Percentiles rank a stretch among this genome's conserved stretches.
Conservation (phyloP, 2,113 vertebrate species). For the Poicephalus meyeri region DNA sequence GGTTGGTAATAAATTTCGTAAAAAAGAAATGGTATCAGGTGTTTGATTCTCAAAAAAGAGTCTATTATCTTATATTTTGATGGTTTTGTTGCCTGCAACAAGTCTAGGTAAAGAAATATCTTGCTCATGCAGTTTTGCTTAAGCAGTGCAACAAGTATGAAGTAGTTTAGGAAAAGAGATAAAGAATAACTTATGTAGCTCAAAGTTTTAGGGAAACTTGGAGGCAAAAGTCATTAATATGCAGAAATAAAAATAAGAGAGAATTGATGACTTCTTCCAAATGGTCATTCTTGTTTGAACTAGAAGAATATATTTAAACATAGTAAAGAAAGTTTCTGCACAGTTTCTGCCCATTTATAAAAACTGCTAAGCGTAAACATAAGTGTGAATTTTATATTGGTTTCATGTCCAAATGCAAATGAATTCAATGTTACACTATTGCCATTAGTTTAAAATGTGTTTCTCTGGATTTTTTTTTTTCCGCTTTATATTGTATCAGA, state of each 20-base stretch:
- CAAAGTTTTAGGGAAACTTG: neutral
- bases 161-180: neutral
- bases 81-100: neutral
- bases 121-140: neutral
- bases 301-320: neutral
- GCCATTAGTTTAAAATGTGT: neutral
- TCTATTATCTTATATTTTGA: neutral
- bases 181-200: neutral
- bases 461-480: neutral
- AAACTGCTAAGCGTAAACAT: neutral
- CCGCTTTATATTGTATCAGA: neutral
- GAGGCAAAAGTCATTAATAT: neutral
- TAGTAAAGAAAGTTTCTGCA: neutral
- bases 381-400: neutral
- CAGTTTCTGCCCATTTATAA: neutral
- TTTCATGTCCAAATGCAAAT: neutral
- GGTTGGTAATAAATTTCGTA: neutral
- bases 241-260: neutral
- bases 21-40: neutral
- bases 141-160: neutral
- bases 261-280: neutral
- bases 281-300: neutral
- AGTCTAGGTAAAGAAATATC: neutral
- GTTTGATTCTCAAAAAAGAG: neutral
- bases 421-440: neutral